These are phyloP conservation scores for Fringilla coelebs DNA, from an alignment of 2,797 vertebrate species.

Conservation along the genomic window DNA sequence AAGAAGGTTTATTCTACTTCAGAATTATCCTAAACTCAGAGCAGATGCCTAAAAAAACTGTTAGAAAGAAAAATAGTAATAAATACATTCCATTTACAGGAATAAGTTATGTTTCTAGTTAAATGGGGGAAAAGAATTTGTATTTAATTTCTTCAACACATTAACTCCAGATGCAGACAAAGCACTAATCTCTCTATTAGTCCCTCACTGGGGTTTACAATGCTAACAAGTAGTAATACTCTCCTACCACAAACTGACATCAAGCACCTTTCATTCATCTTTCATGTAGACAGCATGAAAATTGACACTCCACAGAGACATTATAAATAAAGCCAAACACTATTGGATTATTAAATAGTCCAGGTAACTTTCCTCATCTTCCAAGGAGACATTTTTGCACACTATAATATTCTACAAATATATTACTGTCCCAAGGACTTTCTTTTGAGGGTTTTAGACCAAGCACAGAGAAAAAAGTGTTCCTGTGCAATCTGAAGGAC, in stretches of 20 bases:
- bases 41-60: not conserved
- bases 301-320: not conserved
- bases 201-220: not conserved
- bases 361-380: not conserved
- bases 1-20: not conserved
- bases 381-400: not conserved
- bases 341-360: not conserved
- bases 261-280: not conserved
- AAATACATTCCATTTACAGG: not conserved
- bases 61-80: not conserved
- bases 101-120: not conserved
- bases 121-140: not conserved
- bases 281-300: constrained; percentile 16
- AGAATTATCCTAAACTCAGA: not conserved
- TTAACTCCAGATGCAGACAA: not conserved
- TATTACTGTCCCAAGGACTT: not conserved
- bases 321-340: not conserved
- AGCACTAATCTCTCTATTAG: not conserved
- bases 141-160: not conserved
- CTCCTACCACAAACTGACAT: not conserved
- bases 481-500: not conserved
- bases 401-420: not conserved
- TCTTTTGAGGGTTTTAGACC: not conserved
- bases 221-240: not conserved
- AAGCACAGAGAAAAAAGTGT: not conserved